These are phyloP conservation scores for Lasaia peninsularis DNA, from an alignment of 1,140 invertebrate species.

Conservation along the genomic window DNA sequence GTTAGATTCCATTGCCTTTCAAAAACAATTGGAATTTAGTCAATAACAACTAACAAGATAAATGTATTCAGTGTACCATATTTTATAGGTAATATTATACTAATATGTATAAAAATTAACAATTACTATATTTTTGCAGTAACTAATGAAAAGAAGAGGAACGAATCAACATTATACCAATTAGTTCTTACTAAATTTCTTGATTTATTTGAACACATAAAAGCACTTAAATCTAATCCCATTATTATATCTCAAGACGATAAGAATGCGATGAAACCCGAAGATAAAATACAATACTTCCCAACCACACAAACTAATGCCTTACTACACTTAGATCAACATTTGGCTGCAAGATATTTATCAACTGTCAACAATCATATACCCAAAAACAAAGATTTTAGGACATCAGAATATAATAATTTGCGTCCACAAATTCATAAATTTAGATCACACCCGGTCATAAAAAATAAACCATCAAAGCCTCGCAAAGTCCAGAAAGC, in stretches of 20 bases:
- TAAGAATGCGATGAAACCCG: background rate
- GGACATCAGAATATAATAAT: background rate
- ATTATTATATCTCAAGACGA: background rate
- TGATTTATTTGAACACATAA: conserved; percentile 50
- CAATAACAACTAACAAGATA: no score
- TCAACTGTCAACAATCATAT: background rate
- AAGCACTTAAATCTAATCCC: conserved; percentile 22
- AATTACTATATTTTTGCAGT: no score
- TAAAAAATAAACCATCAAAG: background rate
- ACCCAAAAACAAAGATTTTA: background rate
- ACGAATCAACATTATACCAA: conserved; percentile 3
- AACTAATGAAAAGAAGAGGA: background rate
- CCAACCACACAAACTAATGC: background rate
- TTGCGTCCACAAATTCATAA: conserved; percentile 25
- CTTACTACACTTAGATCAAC: background rate
- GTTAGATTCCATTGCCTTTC: no score
- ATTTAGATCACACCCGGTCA: conserved; percentile 16
- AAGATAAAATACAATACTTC: background rate
- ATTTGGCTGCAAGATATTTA: background rate
- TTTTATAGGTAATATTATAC: background rate
- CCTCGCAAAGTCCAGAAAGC: conserved; percentile 12
- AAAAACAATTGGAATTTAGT: no score
- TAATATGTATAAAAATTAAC: background rate
- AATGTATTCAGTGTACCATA: no score
- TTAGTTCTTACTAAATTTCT: conserved; percentile 37